phyloP scores from a whole-genome alignment of 2,797 vertebrate species.

The Bradypodion ventrale region DNA sequence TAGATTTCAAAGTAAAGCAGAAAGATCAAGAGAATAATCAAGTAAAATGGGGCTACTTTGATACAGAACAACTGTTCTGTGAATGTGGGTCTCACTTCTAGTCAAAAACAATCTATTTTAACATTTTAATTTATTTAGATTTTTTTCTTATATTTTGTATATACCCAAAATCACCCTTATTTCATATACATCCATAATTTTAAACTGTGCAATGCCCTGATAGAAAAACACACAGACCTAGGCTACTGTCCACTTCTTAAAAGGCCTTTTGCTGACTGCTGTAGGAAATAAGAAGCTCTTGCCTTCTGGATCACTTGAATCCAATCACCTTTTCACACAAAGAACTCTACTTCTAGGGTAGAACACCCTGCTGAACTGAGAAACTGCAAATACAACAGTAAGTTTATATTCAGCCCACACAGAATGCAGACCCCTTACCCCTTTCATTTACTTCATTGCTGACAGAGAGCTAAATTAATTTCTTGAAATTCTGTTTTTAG shows the following conservation, averaged over 20 bases:
- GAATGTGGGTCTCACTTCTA: too few relatives aligned
- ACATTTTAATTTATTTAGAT: too few relatives aligned
- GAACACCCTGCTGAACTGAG: neutral
- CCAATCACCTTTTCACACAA: neutral
- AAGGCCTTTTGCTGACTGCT: neutral
- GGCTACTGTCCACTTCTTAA: neutral
- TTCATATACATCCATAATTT: too few relatives aligned
- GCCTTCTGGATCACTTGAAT: neutral
- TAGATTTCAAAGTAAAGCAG: too few relatives aligned
- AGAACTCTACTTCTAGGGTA: neutral
- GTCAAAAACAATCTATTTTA: too few relatives aligned
- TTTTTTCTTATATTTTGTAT: too few relatives aligned
- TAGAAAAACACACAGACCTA: too few relatives aligned
- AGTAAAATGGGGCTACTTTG: too few relatives aligned
- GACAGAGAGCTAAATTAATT: neutral
- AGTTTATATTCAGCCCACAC: neutral
- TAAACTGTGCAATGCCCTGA: too few relatives aligned
- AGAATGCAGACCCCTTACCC: neutral
- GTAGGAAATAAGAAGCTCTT: neutral
- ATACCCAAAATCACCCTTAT: too few relatives aligned
- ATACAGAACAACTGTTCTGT: too few relatives aligned
- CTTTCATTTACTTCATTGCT: neutral
- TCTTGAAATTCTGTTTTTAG: neutral
- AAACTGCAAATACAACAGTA: neutral
- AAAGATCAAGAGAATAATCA: too few relatives aligned